Conservation (phyloP, 2,888 invertebrate genomes). For the Mythimna albipuncta region DNA sequence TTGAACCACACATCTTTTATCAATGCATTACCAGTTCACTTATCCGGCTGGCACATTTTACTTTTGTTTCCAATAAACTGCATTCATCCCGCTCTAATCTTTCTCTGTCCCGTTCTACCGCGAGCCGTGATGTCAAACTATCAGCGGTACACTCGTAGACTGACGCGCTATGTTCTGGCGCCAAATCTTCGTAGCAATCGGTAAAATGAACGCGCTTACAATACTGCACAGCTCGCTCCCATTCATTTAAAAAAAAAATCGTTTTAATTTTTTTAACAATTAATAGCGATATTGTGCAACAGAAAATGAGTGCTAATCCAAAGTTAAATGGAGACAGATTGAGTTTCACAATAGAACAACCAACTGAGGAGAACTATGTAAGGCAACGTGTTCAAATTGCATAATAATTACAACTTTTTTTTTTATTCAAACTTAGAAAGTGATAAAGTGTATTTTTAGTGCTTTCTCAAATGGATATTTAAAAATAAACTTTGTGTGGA, state of each 20-base stretch:
- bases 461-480: background rate
- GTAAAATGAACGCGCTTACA: slow-evolving; percentile 74
- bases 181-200: slow-evolving; percentile 61
- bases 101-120: slow-evolving; percentile 71
- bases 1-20: slow-evolving; percentile 13
- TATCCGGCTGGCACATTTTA: slow-evolving; percentile 11
- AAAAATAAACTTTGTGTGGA: background rate
- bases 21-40: slow-evolving; percentile 19
- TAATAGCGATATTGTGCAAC: slow-evolving; percentile 39
- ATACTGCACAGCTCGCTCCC: slow-evolving; percentile 42
- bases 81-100: slow-evolving; percentile 68
- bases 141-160: slow-evolving; percentile 64
- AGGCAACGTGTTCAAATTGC: slow-evolving; percentile 41
- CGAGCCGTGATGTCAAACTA: slow-evolving; percentile 70
- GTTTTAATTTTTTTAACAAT: slow-evolving; percentile 39
- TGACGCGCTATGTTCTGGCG: slow-evolving; percentile 71
- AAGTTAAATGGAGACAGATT: slow-evolving; percentile 42
- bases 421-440: slow-evolving; percentile 8
- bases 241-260: slow-evolving; percentile 52
- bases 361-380: slow-evolving; percentile 42
- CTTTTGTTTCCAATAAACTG: slow-evolving; percentile 49
- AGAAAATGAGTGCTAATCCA: slow-evolving; percentile 42
- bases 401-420: slow-evolving; percentile 17
- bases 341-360: slow-evolving; percentile 39
- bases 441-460: slow-evolving; percentile 38